Percentiles rank a stretch among this genome's conserved stretches.
phyloP scores from a whole-genome alignment of 2,888 invertebrate genomes.

The Melanostoma scalare region DNA sequence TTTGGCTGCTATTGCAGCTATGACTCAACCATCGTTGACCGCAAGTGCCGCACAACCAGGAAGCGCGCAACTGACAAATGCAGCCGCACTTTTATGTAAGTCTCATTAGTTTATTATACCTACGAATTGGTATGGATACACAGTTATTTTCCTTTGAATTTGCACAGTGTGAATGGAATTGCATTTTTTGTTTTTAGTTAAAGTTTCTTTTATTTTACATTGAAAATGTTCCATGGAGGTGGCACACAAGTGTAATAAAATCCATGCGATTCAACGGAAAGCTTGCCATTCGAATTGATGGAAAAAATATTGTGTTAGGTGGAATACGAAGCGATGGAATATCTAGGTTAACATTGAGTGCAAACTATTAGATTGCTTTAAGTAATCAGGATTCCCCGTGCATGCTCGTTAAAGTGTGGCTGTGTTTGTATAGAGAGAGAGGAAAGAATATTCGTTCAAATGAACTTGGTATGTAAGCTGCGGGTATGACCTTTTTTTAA shows the following conservation, averaged over 20 bases:
- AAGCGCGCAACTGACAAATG: constrained; percentile 81
- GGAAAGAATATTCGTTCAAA: too few relatives aligned
- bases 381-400: not conserved
- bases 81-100: constrained; percentile 82
- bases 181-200: constrained; percentile 8
- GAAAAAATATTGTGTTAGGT: too few relatives aligned
- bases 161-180: not conserved
- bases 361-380: constrained; percentile 8
- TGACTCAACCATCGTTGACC: constrained; percentile 83
- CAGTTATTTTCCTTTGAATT: not conserved
- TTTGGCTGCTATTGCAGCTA: constrained; percentile 91
- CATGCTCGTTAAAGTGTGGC: too few relatives aligned
- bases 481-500: too few relatives aligned
- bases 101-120: constrained; percentile 47
- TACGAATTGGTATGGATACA: not conserved
- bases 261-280: not conserved
- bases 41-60: constrained; percentile 79
- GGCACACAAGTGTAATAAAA: constrained; percentile 12
- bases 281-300: too few relatives aligned
- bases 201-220: not conserved
- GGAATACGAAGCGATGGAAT: not conserved
- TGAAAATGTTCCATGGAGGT: constrained; percentile 1
- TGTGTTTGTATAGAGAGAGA: too few relatives aligned
- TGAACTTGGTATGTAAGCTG: too few relatives aligned
- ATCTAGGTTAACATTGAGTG: not conserved